Conservation (phyloP, 2,888 invertebrate species). For the Thymelicus acteon region DNA sequence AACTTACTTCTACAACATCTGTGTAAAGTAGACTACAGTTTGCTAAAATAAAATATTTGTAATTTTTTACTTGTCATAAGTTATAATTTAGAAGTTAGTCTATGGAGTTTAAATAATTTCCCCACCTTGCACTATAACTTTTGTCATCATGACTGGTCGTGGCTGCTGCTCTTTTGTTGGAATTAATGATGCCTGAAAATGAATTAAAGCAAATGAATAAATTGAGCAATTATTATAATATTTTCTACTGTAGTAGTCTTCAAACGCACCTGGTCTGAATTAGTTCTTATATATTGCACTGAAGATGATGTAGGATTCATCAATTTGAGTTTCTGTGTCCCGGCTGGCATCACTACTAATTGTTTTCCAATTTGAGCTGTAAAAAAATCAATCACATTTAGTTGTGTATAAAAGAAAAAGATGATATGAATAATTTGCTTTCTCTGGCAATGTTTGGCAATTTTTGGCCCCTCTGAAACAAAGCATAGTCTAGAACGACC, state of each 20-base stretch:
- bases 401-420: not conserved
- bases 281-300: constrained; percentile 53
- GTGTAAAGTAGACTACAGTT: too few species aligned
- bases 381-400: constrained; percentile 38
- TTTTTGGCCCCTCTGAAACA: too few species aligned
- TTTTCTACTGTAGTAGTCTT: not conserved
- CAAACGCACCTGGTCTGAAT: constrained; percentile 55
- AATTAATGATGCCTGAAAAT: constrained; percentile 63
- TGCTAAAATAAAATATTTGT: too few species aligned
- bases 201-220: not conserved
- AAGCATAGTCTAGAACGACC: too few species aligned
- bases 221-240: not conserved
- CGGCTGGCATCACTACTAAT: constrained; percentile 65
- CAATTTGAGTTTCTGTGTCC: constrained; percentile 72
- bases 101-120: too few species aligned
- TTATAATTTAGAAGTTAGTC: too few species aligned
- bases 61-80: too few species aligned
- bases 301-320: constrained; percentile 51
- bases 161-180: constrained; percentile 53
- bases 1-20: too few species aligned
- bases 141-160: constrained; percentile 61
- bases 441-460: too few species aligned
- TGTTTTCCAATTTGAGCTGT: constrained; percentile 76
- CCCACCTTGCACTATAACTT: constrained; percentile 70
- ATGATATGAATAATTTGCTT: too few species aligned